phyloP scores from a whole-genome alignment of 2,113 vertebrate species.

The Octodon degus region DNA sequence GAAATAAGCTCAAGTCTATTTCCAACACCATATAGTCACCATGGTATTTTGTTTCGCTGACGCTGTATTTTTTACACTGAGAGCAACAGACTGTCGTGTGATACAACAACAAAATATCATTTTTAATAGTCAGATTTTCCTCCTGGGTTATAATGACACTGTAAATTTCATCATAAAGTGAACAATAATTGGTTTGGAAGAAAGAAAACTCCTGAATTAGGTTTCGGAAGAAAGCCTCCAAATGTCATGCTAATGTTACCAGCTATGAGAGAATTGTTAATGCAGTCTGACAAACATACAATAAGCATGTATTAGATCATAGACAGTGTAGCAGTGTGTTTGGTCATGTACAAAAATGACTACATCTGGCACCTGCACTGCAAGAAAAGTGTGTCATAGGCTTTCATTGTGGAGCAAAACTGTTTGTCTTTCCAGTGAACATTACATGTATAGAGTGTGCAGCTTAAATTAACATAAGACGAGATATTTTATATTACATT shows the following conservation, averaged over 20 bases:
- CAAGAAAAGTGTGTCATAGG: not conserved
- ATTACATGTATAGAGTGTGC: not conserved
- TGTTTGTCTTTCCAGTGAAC: not conserved
- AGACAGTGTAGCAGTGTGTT: not conserved
- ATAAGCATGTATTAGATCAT: not conserved
- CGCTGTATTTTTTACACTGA: not conserved
- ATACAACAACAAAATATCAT: not conserved
- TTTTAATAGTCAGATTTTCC: constrained; percentile 15
- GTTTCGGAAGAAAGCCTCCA: not conserved
- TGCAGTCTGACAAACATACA: not conserved
- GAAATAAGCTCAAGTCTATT: not conserved
- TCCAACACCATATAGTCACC: not conserved
- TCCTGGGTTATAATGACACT: not conserved
- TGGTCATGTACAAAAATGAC: not conserved
- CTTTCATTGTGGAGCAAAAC: not conserved
- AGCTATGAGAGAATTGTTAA: not conserved
- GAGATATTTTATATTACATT: constrained; percentile 3
- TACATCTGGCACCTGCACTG: not conserved
- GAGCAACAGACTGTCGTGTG: not conserved
- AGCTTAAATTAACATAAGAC: not conserved
- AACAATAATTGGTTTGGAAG: not conserved
- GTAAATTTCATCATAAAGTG: not conserved
- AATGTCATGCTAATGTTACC: not conserved
- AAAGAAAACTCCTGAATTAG: not conserved
- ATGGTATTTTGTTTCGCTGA: constrained; percentile 33